These are phyloP conservation scores for Cryptoprocta ferox DNA, from an alignment of 2,797 vertebrate species.

Conservation along the genomic window DNA sequence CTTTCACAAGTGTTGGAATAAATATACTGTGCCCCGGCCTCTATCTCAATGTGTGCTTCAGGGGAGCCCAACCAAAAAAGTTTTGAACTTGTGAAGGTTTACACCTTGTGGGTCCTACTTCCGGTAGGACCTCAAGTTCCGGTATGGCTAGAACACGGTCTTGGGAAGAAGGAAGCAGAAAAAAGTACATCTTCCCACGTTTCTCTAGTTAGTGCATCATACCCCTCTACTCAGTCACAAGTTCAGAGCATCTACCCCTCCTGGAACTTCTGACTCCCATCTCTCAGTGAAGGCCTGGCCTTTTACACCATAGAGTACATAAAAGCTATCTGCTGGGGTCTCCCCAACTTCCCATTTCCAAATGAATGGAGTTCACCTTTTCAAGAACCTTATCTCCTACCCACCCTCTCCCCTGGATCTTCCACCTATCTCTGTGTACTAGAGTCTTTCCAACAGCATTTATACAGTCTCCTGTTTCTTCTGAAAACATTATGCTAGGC, in stretches of 20 bases:
- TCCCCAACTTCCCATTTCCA: background rate
- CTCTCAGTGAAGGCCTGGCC: background rate
- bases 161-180: background rate
- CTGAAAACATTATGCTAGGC: background rate
- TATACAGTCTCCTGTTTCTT: slow-evolving; percentile 8
- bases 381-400: background rate
- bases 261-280: background rate
- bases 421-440: background rate
- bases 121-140: background rate
- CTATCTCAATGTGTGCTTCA: background rate
- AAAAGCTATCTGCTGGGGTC: background rate
- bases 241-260: background rate
- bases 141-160: background rate
- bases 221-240: background rate
- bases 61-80: slow-evolving; percentile 14
- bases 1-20: background rate
- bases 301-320: background rate
- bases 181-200: background rate
- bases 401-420: background rate
- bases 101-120: background rate
- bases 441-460: background rate
- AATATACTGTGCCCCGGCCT: background rate
- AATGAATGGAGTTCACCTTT: background rate
- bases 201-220: background rate
- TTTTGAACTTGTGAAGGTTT: background rate